Evolutionary conservation across 2,888 invertebrate species (phyloP), one percentile per base, ranked within the genome.

Genomic region (Andrena marginata): DNA sequence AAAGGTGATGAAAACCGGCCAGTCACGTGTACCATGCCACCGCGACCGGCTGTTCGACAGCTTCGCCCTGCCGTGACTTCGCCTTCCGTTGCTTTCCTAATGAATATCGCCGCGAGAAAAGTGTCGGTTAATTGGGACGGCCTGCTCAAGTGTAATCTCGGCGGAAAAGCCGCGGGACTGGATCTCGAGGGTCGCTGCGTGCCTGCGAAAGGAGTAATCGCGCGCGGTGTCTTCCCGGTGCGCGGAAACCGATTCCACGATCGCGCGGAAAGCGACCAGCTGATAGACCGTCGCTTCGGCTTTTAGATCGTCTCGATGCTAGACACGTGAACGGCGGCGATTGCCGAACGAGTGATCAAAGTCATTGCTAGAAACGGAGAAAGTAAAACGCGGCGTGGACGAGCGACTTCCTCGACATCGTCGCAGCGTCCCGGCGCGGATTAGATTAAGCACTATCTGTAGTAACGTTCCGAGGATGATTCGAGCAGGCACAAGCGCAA

Each of bases 1-100:
- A 91, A 89, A 91, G 88, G 90, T 87, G 88, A 87, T 88, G 89
- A 90, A 90, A 91, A 90, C 87, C 84, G 85, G 81, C 83, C 87
- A 86, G 91, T 91, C 91, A 91, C 91, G 90, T 90, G 90, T 87
- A 86, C 79, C 74, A 78, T 84, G 84, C 79, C 90, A 86, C 78
- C 72, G 79, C 82, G 86, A 80, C 35, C 84, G 82, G 85, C 81
- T 79, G 89, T 20, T 70, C 75, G 65, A 63, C 70, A 78, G 63
- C 60, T 73, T 54, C 63, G 62, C 68, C 64, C 51, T 49, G 29
- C 31, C 23, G 59, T 69, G 77, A 76, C 42, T 42, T 42, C 81
- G 62, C 60, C 77, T 70, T 63, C 31, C 16, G 20, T 51, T 10
- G 54, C 54, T 75, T 76, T 70, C 70, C 76, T 59, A 49, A 54